Evolutionary conservation across 53 echinoderm and acorn worm species (phyloP).

Genomic region (Echinometra lucunter): DNA sequence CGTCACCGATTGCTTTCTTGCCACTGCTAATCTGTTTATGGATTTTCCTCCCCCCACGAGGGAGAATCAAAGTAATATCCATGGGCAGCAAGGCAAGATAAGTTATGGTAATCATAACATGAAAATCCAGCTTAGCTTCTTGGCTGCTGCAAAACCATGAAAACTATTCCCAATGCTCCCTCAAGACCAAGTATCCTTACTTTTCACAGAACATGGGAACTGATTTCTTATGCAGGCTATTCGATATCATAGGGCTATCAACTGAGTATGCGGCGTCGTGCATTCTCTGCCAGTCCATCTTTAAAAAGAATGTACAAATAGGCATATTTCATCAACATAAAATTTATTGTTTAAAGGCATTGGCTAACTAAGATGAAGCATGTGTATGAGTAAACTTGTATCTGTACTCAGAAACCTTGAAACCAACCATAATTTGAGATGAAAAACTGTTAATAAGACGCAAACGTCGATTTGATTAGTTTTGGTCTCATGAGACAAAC

Average conservation of each 20-base stretch:
- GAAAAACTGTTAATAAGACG: too few species aligned
- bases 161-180: neutral
- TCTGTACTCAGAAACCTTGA: too few species aligned
- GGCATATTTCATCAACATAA: too few species aligned
- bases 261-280: too few species aligned
- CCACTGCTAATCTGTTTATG: conserved; percentile 30
- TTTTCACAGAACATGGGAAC: neutral
- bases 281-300: too few species aligned
- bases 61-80: conserved; percentile 21
- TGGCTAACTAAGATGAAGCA: too few species aligned
- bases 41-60: neutral
- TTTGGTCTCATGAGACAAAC: too few species aligned
- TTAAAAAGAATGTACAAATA: too few species aligned
- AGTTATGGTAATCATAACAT: neutral
- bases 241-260: neutral
- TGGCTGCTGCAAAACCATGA: neutral
- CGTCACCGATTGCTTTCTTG: conserved; percentile 36
- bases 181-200: neutral
- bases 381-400: too few species aligned
- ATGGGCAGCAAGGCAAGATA: neutral
- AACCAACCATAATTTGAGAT: too few species aligned
- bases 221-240: neutral
- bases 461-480: too few species aligned
- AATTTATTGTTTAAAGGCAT: too few species aligned
- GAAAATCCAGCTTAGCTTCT: neutral